These are phyloP conservation scores for Matsumyia berberina DNA, from an alignment of 2,888 invertebrate genomes.

Conservation along the genomic window DNA sequence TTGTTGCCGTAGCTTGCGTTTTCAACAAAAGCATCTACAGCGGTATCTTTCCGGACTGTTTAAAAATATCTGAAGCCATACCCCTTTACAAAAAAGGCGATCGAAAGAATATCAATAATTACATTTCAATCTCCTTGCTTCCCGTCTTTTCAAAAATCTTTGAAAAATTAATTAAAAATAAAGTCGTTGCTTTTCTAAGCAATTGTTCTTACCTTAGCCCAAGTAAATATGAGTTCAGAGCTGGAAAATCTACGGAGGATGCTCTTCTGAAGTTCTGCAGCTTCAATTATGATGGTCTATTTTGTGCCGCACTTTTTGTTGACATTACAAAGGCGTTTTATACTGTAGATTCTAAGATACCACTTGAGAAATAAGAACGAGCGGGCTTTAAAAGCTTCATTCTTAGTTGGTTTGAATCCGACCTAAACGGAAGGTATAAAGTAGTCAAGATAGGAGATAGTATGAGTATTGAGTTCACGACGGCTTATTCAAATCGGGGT, in stretches of 20 bases:
- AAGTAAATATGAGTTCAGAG: neutral
- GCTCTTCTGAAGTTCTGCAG: neutral
- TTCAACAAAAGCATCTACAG: no score
- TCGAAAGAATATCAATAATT: no score
- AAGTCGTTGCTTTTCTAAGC: neutral
- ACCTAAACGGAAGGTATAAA: neutral
- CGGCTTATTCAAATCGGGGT: slow-evolving; percentile 1
- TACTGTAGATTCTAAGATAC: neutral
- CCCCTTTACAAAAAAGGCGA: no score
- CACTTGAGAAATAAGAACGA: neutral
- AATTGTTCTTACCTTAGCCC: neutral
- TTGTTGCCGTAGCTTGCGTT: no score
- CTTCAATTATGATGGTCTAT: neutral
- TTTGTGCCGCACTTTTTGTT: neutral
- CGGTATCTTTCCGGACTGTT: no score
- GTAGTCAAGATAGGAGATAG: neutral
- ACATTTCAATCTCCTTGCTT: neutral
- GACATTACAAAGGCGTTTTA: slow-evolving; percentile 4
- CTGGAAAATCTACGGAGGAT: neutral
- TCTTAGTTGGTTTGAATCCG: slow-evolving; percentile 5
- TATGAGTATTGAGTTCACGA: neutral
- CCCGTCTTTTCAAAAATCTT: slow-evolving; percentile 11
- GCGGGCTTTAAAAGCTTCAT: slow-evolving; percentile 3
- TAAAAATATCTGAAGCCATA: no score
- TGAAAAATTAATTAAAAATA: neutral